These are phyloP conservation scores for Esox lucius DNA, from an alignment of 2,797 vertebrate genomes.

Conservation along the genomic window DNA sequence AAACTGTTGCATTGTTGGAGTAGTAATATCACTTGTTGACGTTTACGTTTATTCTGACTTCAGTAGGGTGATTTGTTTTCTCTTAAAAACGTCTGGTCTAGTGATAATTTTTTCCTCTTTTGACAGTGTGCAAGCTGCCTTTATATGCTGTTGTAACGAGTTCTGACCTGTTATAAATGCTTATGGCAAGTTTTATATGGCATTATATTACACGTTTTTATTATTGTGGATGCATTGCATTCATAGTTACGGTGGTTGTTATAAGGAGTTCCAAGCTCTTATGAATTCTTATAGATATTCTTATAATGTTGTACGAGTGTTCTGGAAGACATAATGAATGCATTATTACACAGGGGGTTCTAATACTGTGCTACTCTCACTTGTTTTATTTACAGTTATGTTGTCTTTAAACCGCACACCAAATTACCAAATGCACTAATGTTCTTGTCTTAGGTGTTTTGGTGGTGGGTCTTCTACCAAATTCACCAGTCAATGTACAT, in stretches of 20 bases:
- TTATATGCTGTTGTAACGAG: background rate
- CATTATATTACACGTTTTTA: background rate
- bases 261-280: background rate
- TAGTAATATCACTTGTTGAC: slow-evolving; percentile 3
- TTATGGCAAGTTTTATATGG: background rate
- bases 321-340: background rate
- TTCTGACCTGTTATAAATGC: background rate
- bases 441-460: slow-evolving; percentile 1
- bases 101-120: background rate
- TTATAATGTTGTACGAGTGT: background rate
- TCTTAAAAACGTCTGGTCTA: background rate
- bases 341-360: background rate
- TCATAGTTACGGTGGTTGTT: background rate
- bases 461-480: background rate
- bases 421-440: slow-evolving; percentile 18
- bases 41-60: background rate
- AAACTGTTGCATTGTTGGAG: slow-evolving; percentile 17
- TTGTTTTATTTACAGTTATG: background rate
- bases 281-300: background rate
- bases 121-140: background rate
- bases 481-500: slow-evolving; percentile 12
- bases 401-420: background rate
- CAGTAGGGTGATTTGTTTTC: background rate
- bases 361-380: background rate
- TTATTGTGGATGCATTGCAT: background rate